Evolutionary conservation across 2,888 invertebrate genomes (phyloP).

Genomic region (Diarsia mendica): DNA sequence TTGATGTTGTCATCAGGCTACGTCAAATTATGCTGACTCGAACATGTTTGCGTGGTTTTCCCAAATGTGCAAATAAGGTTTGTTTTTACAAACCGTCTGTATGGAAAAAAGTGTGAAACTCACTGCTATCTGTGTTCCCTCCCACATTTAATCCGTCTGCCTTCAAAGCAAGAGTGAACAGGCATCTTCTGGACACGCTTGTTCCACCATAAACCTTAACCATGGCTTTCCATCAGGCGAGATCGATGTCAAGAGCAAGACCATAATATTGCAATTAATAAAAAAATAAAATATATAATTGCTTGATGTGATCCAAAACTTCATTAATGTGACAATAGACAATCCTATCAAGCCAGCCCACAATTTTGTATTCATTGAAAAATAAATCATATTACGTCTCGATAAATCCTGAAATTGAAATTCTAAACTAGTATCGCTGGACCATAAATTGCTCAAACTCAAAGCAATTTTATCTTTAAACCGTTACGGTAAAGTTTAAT

Average conservation of each 20-base stretch:
- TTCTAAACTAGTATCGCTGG: conserved; percentile 14
- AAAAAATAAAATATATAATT: too few species aligned
- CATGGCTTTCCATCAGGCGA: too few species aligned
- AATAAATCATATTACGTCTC: conserved; percentile 34
- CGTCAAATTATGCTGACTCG: background rate
- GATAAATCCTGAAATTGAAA: conserved; percentile 40
- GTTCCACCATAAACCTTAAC: too few species aligned
- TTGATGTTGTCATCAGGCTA: background rate
- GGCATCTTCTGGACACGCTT: too few species aligned
- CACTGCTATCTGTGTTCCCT: too few species aligned
- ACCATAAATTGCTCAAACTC: conserved; percentile 11
- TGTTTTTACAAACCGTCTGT: too few species aligned
- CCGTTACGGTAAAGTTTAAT: background rate
- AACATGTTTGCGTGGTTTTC: background rate
- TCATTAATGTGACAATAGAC: background rate
- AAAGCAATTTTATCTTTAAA: conserved; percentile 24
- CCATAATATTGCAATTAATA: too few species aligned
- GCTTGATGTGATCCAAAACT: background rate
- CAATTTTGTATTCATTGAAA: conserved; percentile 42
- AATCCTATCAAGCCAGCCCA: background rate
- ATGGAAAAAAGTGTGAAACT: too few species aligned
- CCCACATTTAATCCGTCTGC: too few species aligned
- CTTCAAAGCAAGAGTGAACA: too few species aligned
- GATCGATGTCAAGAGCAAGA: too few species aligned
- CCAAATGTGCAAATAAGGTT: background rate